Evolutionary conservation across 1,140 invertebrate species (phyloP), one percentile per base, ranked within the genome.

Genomic region (Drosophila watanabei): DNA sequence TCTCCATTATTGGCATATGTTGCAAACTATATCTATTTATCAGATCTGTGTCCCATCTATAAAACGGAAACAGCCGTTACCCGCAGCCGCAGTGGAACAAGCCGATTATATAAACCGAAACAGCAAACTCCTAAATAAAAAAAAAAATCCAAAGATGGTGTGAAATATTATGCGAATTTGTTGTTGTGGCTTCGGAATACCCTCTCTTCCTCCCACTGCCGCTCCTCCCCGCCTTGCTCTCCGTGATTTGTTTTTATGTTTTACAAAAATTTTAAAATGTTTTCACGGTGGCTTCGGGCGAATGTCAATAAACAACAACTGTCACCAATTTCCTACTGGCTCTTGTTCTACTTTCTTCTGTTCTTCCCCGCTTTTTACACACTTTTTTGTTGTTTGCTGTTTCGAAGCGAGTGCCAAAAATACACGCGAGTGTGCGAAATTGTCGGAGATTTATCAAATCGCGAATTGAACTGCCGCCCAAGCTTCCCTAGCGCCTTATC

Each of bases 221-320:
- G n/a, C n/a, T n/a, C n/a, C n/a, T n/a, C n/a, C n/a, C n/a, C n/a
- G n/a, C 6, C 33, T 4, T 32, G 13, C 11, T 46, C 46, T 33
- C 69, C 41, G 59, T 66, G 85, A 85, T 88, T 82, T 81, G 81
- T 49, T 89, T 89, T 89, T 85, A 82, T 88, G 85, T 89, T 88
- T 89, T 89, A 79, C 68, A 90, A 80, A 90, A 90, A 90, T 90
- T 90, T 86, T 90, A 90, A 90, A 90, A 90, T 90, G 87, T 90
- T 86, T 90, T 90, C 86, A 90, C 86, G 86, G 86, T 90, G 86
- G 86, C 86, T 90, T 84, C 82, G 65, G 76, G 82, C 82, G 62
- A 61, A 59, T 90, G 82, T 86, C 86, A 90, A 90, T 90, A 90
- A 90, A 90, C 86, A 90, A 85, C 86, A 90, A 90, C 86, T 90